Conservation (phyloP, 1,140 invertebrate species). For the Sycophila sp. region DNA sequence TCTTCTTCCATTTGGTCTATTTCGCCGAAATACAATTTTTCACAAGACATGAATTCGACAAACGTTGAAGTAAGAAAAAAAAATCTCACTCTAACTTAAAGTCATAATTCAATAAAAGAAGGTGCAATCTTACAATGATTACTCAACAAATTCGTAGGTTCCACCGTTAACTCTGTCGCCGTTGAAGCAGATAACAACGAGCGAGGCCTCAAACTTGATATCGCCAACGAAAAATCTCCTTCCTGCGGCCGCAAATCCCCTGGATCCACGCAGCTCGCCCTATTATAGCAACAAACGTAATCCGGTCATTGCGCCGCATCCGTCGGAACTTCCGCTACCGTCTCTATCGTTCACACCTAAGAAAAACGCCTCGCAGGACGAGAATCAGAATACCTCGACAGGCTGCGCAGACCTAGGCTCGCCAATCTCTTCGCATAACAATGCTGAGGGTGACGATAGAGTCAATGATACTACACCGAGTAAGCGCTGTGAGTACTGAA, state of each 20-base stretch:
- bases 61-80: slow-evolving; percentile 53
- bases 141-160: slow-evolving; percentile 42
- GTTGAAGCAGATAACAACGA: slow-evolving; percentile 52
- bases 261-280: slow-evolving; percentile 59
- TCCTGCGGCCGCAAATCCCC: slow-evolving; percentile 59
- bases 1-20: slow-evolving; percentile 61
- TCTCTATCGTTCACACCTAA: slow-evolving; percentile 58
- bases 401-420: slow-evolving; percentile 25
- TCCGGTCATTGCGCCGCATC: slow-evolving; percentile 60
- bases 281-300: slow-evolving; percentile 52
- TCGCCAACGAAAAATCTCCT: slow-evolving; percentile 61
- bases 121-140: not conserved
- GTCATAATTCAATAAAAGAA: no score
- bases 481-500: slow-evolving; percentile 54
- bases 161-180: slow-evolving; percentile 55
- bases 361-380: slow-evolving; percentile 37
- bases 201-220: slow-evolving; percentile 52
- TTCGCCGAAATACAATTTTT: slow-evolving; percentile 52
- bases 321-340: slow-evolving; percentile 61
- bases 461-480: slow-evolving; percentile 50
- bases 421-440: slow-evolving; percentile 32
- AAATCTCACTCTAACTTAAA: no score
- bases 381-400: not conserved
- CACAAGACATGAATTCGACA: slow-evolving; percentile 48
- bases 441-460: slow-evolving; percentile 47